phyloP scores from a whole-genome alignment of 2,888 invertebrate species.

The Myathropa florea region DNA sequence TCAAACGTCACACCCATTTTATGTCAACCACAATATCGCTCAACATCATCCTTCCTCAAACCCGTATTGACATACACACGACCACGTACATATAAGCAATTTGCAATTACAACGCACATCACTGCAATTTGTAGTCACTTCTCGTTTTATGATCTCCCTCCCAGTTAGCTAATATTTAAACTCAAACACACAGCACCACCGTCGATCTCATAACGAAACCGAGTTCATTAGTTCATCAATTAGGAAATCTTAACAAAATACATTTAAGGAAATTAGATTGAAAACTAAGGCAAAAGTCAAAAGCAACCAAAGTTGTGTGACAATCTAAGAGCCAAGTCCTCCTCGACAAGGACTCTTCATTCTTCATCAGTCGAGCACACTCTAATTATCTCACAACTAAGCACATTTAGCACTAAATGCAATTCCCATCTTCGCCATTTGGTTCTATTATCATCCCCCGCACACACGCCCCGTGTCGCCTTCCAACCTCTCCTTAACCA shows the following conservation, averaged over 20 bases:
- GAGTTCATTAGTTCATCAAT: background rate
- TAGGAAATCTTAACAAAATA: conserved; percentile 24
- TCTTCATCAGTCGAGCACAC: conserved; percentile 30
- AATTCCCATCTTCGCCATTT: conserved; percentile 50
- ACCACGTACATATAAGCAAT: background rate
- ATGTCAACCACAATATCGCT: background rate
- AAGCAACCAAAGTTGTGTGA: background rate
- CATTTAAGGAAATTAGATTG: conserved; percentile 3
- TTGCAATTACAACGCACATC: background rate
- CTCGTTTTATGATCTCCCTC: background rate
- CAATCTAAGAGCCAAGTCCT: background rate
- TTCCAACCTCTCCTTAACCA: background rate
- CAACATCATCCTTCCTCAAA: background rate
- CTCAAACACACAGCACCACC: background rate
- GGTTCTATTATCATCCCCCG: conserved; percentile 1
- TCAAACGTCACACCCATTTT: background rate
- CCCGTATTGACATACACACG: background rate
- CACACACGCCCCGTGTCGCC: background rate
- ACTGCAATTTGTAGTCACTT: background rate
- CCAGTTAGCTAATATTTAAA: too few species aligned
- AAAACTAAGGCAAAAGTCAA: conserved; percentile 7
- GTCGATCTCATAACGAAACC: background rate
- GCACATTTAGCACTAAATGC: conserved; percentile 61
- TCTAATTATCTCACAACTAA: conserved; percentile 61
- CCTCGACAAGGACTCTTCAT: background rate